Percentiles rank a stretch among this genome's conserved stretches.
phyloP scores from a whole-genome alignment of 2,797 vertebrate genomes.

The Zalophus californianus region DNA sequence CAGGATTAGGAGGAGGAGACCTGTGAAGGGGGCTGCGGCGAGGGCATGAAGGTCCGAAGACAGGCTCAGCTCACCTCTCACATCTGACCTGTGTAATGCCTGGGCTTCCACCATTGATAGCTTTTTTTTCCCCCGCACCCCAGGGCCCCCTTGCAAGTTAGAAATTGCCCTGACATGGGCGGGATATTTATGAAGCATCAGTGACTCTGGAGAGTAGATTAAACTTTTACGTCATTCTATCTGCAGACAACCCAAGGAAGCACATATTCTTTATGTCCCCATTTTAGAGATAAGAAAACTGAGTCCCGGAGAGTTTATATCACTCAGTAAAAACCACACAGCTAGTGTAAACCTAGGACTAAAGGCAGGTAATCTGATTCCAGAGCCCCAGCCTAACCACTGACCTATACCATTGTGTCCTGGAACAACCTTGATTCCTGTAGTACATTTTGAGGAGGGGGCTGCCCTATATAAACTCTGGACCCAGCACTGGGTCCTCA shows the following conservation, averaged over 20 bases:
- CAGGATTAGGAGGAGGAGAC: background rate
- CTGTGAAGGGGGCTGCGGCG: background rate
- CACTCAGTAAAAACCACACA: background rate
- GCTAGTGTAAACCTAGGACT: background rate
- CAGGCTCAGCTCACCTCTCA: background rate
- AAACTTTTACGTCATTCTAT: background rate
- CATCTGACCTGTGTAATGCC: rapidly evolving
- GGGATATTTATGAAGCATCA: background rate
- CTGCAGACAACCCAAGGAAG: background rate
- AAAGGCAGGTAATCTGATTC: background rate
- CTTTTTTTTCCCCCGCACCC: background rate
- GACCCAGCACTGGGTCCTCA: background rate
- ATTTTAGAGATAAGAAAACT: background rate
- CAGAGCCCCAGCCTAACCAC: background rate
- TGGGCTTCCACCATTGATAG: no score
- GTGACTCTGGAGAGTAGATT: background rate
- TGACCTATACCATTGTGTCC: no score
- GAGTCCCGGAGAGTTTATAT: background rate
- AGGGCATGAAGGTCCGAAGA: rapidly evolving
- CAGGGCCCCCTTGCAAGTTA: background rate
- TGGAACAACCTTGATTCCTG: no score
- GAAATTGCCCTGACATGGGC: background rate
- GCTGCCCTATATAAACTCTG: rapidly evolving
- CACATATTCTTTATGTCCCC: background rate
- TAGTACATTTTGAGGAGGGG: rapidly evolving